Percentiles rank a stretch among this genome's conserved stretches.
Conservation (phyloP, 1,140 invertebrate species). For the Papilio aristodemus region DNA sequence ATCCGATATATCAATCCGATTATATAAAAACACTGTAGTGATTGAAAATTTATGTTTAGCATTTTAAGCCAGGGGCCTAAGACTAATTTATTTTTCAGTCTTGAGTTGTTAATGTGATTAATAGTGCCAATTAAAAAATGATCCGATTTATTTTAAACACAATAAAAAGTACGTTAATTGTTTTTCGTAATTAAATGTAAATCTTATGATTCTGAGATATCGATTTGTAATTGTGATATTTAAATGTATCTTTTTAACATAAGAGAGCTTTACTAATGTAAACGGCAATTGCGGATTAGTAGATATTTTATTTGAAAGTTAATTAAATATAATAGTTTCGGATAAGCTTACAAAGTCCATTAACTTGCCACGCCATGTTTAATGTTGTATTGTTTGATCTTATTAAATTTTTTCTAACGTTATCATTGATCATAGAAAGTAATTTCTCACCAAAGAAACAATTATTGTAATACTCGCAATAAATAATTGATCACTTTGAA, state of each 20-base stretch:
- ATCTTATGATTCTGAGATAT: not conserved
- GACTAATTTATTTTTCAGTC: no score
- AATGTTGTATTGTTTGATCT: conserved; percentile 50
- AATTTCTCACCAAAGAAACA: conserved; percentile 72
- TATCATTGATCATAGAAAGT: conserved; percentile 56
- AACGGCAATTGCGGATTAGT: not conserved
- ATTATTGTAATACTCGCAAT: conserved; percentile 74
- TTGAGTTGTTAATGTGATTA: no score
- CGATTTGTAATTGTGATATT: not conserved
- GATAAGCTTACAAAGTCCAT: conserved; percentile 26
- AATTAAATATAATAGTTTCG: conserved; percentile 7
- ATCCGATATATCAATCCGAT: no score
- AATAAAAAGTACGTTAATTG: no score
- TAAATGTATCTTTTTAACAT: not conserved
- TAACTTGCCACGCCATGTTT: conserved; percentile 29
- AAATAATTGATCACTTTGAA: conserved; percentile 68
- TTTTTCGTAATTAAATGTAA: not conserved
- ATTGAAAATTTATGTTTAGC: no score
- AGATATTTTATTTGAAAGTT: conserved; percentile 12
- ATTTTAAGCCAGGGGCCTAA: no score
- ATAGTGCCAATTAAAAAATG: no score
- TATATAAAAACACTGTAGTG: no score
- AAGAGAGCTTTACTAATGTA: not conserved
- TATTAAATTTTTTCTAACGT: conserved; percentile 46
- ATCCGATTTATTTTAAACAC: no score